Percentiles rank a stretch among this genome's conserved stretches.
These are phyloP conservation scores for Lepidurus arcticus DNA, from an alignment of 1,140 invertebrate genomes.

Conservation along the genomic window DNA sequence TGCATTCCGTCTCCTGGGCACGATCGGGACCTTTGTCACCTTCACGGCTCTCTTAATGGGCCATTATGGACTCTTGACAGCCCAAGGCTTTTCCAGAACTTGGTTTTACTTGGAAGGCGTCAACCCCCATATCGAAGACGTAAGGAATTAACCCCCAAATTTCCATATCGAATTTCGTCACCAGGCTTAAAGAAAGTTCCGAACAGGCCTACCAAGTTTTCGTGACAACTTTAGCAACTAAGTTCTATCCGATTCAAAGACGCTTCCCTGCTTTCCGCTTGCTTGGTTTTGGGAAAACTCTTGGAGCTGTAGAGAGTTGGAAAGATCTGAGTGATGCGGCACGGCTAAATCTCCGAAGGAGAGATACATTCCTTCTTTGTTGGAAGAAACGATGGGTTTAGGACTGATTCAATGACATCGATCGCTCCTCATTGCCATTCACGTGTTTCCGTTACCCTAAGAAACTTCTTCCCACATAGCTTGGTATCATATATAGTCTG, in stretches of 20 bases:
- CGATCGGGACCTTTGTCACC: not conserved
- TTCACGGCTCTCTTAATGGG: conserved; percentile 14
- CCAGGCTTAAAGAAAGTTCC: not conserved
- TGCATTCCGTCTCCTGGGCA: not conserved
- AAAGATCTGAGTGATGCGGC: not conserved
- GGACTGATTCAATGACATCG: not conserved
- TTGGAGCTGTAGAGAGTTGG: not conserved
- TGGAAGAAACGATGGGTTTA: not conserved
- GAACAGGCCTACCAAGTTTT: not conserved
- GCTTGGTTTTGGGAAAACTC: not conserved
- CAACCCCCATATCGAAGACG: not conserved
- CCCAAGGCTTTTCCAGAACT: not conserved
- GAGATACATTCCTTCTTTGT: not conserved
- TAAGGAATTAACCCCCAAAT: not conserved
- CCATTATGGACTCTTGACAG: conserved; percentile 15
- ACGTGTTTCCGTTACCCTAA: not conserved
- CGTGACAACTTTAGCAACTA: not conserved
- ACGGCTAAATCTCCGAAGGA: not conserved
- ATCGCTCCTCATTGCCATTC: conserved; percentile 6
- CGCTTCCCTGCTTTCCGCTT: too few relatives aligned
- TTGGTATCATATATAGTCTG: not conserved
- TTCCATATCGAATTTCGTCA: not conserved
- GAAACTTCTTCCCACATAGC: not conserved
- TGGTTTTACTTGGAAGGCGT: not conserved
- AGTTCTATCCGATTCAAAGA: not conserved